Percentiles rank a stretch among this genome's conserved stretches.
Conservation (phyloP, 2,113 vertebrate genomes). For the Entelurus aequoreus region DNA sequence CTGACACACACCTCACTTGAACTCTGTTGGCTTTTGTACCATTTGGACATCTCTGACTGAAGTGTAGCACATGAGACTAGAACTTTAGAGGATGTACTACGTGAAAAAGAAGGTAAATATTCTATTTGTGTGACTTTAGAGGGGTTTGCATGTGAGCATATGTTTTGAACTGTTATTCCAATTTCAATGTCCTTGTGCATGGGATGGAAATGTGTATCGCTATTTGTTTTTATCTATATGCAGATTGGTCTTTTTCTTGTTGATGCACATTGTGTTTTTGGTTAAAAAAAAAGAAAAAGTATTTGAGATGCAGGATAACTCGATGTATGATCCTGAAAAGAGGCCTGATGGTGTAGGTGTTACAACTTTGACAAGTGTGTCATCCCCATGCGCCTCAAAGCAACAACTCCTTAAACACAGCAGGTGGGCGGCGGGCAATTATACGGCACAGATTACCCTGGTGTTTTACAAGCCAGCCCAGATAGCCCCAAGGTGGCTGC, state of each 20-base stretch:
- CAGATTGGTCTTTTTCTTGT: not conserved
- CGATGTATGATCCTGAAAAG: not conserved
- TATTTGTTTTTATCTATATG: not conserved
- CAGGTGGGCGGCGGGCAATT: conserved; percentile 59
- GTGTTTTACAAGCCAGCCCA: conserved; percentile 62
- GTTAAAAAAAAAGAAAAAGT: not conserved
- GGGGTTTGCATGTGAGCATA: not conserved
- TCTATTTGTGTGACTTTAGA: conserved; percentile 12
- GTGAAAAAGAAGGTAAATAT: conserved; percentile 74
- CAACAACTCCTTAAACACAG: conserved; percentile 35
- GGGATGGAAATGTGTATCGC: too few species aligned
- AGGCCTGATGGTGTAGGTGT: conserved; percentile 8
- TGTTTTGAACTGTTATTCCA: not conserved
- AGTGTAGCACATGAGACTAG: conserved; percentile 41
- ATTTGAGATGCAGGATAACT: not conserved
- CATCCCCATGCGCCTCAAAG: conserved; percentile 13
- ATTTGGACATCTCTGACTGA: conserved; percentile 47
- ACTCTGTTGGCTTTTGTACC: conserved; percentile 30
- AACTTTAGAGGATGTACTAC: conserved; percentile 69
- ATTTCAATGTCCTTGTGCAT: not conserved
- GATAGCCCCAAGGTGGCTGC: conserved; percentile 40
- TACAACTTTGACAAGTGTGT: conserved; percentile 14
- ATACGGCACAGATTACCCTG: conserved; percentile 52
- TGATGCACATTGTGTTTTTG: not conserved
- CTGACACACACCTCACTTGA: conserved; percentile 44